Evolutionary conservation across 2,797 vertebrate species (phyloP).

Genomic region (Cirrhinus molitorella): DNA sequence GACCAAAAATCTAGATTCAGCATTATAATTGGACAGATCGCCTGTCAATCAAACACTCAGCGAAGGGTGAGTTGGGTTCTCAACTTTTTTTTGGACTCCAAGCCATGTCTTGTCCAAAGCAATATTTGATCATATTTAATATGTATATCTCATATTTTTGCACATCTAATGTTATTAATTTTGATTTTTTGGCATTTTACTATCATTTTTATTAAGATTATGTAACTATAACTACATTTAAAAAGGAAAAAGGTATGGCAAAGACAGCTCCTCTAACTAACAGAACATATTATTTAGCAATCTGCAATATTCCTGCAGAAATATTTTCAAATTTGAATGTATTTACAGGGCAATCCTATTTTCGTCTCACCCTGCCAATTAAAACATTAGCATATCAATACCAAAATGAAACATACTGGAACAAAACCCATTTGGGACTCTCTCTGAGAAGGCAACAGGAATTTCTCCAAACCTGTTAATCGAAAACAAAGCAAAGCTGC

Average conservation of each 20-base stretch:
- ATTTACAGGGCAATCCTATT: conserved; percentile 46
- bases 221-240: background rate
- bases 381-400: conserved; percentile 52
- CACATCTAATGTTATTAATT: background rate
- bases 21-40: no score
- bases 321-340: conserved; percentile 44
- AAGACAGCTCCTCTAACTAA: background rate
- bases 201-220: background rate
- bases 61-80: no score
- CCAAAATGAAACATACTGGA: conserved; percentile 37
- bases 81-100: no score
- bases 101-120: no score
- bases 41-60: no score
- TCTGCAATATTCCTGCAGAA: conserved; percentile 29
- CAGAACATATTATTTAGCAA: conserved; percentile 6
- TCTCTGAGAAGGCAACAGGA: conserved; percentile 34
- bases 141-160: background rate
- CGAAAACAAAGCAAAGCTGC: conserved; percentile 41
- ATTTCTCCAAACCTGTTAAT: conserved; percentile 39
- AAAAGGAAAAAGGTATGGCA: background rate
- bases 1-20: no score
- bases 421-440: conserved; percentile 26
- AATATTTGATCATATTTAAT: no score
- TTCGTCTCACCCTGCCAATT: conserved; percentile 36
- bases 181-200: background rate